Evolutionary conservation across 2,888 invertebrate genomes (phyloP).

Genomic region (Allolobophora icterica): DNA sequence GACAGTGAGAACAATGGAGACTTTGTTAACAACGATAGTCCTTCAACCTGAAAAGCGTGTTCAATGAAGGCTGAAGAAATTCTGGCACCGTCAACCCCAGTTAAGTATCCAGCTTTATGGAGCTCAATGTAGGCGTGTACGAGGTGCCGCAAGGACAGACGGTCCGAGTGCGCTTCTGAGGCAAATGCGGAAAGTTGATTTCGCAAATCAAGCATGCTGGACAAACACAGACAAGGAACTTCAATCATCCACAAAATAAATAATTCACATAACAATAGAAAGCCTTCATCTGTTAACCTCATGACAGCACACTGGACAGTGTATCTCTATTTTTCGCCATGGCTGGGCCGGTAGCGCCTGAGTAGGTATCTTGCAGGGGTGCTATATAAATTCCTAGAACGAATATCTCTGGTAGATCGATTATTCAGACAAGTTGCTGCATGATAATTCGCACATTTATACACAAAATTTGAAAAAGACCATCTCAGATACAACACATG

Average conservation of each 20-base stretch:
- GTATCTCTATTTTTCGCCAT: no score
- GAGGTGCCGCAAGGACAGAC: neutral
- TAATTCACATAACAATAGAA: neutral
- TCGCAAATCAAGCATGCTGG: neutral
- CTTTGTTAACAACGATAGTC: neutral
- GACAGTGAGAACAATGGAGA: neutral
- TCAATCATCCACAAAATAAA: slow-evolving; percentile 7
- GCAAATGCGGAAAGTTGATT: neutral
- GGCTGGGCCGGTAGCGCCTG: no score
- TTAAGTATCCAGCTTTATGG: neutral
- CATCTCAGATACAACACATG: no score
- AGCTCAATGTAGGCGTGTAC: neutral
- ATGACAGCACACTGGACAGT: neutral
- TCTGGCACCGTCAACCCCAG: neutral
- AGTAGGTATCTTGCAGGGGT: no score
- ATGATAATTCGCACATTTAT: no score
- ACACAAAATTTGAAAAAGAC: no score
- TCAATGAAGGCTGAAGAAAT: neutral
- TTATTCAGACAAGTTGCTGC: no score
- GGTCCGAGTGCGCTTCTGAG: neutral
- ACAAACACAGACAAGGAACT: neutral
- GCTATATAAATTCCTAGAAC: no score
- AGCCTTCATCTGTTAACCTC: neutral
- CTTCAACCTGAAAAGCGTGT: neutral
- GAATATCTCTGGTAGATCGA: no score